Base-by-base conservation (phyloP, 37 sponge, comb jelly and placozoan species). In the Agelas oroides region DNA sequence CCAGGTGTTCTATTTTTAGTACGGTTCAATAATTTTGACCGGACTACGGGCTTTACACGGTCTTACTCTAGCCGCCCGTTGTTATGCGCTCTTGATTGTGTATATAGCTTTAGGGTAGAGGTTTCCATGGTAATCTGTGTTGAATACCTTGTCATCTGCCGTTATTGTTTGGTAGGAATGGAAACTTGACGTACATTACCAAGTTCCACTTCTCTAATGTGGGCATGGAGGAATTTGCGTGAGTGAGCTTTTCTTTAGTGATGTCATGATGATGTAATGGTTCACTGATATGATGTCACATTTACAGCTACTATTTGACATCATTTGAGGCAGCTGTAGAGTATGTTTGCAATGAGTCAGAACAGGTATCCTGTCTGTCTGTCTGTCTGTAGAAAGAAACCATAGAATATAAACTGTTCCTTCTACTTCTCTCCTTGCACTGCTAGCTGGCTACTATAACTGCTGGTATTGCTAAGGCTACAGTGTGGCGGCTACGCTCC, bases 261-360 rank as follows among this genome's bases (percentile, higher is more conserved):
- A 34, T 34, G 35, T 34, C 35, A 68, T 68, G 69, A 24, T 19
- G 17, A 15, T 61, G 62, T 61, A 8, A 38, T 17, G 15, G 62
- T 13, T 11, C 27, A 23, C 62, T 14, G 17, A 19, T 36, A 69
- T 36, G 36, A n/a, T 11, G 36, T 69, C 32, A n/a, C 70, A 19
- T 34, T 13, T 17, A 16, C 28, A 96, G 92, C 34, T 97, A 92
- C 57, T 86, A 76, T 56, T 35, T 97, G 67, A 89, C 95, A 52
- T 95, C 97, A 13, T 86, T 92, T 87, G 97, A 97, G 57, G 97
- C 95, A 25, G 97, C 95, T 30, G 81, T 97, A 71, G 93, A 97
- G 77, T 93, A 94, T 34, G 41, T 94, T 15, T 71, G 87, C 41
- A 82, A 70, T 65, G 89, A 83, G 30, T 59, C 54, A 3, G 16